A percentile compares a stretch with the other conserved stretches of the same genome.
These are phyloP conservation scores for Lasioglossum villosulum DNA, from an alignment of 2,888 invertebrate genomes.

Conservation along the genomic window DNA sequence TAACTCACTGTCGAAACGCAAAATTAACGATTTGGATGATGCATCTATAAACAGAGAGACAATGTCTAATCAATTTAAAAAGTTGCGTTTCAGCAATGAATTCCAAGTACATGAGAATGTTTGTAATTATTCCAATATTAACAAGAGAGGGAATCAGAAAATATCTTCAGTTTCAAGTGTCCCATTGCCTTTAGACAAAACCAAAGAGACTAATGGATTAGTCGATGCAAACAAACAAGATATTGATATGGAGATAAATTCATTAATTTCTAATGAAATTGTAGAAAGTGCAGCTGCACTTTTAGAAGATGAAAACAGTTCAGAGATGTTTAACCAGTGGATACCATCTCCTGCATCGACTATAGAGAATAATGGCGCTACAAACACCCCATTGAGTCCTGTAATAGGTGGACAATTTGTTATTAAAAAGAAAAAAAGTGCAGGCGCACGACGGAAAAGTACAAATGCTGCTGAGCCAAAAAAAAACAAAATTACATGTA, in stretches of 20 bases:
- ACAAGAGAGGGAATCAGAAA: not conserved
- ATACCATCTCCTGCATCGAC: slow-evolving; percentile 33
- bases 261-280: slow-evolving; percentile 77
- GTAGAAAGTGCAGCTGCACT: slow-evolving; percentile 80
- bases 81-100: slow-evolving; percentile 71
- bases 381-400: slow-evolving; percentile 49
- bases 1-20: slow-evolving; percentile 46
- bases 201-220: not conserved
- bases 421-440: slow-evolving; percentile 43
- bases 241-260: slow-evolving; percentile 4
- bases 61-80: slow-evolving; percentile 67
- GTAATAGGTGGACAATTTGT: slow-evolving; percentile 73
- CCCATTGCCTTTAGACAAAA: not conserved
- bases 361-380: slow-evolving; percentile 63
- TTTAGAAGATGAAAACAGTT: slow-evolving; percentile 79
- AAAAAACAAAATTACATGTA: not conserved
- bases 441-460: slow-evolving; percentile 65
- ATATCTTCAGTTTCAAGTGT: not conserved
- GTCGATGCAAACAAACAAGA: not conserved
- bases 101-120: slow-evolving; percentile 72
- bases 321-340: slow-evolving; percentile 28
- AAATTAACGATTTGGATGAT: slow-evolving; percentile 65
- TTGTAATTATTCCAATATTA: slow-evolving; percentile 49
- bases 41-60: slow-evolving; percentile 15
- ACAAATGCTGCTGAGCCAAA: slow-evolving; percentile 31